Conservation (phyloP, 2,888 invertebrate species). For the Cataglyphis albicans region DNA sequence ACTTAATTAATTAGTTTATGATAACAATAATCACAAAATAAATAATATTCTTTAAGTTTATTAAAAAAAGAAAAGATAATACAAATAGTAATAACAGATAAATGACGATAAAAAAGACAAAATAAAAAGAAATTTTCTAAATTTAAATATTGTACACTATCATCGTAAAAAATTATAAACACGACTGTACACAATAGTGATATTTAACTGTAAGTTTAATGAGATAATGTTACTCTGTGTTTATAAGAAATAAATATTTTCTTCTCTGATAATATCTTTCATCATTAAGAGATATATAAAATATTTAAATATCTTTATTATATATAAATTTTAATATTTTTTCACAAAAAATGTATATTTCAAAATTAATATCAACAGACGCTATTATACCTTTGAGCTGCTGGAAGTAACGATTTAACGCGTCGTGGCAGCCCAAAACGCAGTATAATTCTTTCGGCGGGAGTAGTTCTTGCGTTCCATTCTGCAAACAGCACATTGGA, state of each 20-base stretch:
- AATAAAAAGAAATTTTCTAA: not conserved
- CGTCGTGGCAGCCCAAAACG: conserved; percentile 94
- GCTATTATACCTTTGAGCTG: conserved; percentile 88
- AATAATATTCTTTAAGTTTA: not conserved
- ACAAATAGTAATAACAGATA: not conserved
- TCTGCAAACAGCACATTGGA: conserved; percentile 86
- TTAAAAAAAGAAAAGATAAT: not conserved
- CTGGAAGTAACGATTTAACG: conserved; percentile 91
- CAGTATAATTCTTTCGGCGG: conserved; percentile 92
- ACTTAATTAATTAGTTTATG: not conserved
- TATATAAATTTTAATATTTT: not conserved
- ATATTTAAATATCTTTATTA: not conserved
- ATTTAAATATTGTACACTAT: conserved; percentile 15
- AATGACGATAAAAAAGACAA: not conserved
- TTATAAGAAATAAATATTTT: conserved; percentile 14
- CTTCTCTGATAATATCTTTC: not conserved
- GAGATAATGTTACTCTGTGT: not conserved
- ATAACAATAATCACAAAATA: conserved; percentile 4
- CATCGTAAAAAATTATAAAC: not conserved
- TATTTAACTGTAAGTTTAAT: conserved; percentile 24
- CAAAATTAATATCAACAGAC: not conserved
- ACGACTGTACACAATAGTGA: not conserved
- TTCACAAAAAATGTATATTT: not conserved
- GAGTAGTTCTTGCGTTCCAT: conserved; percentile 90
- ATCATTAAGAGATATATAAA: conserved; percentile 1